Percentiles rank a stretch among this genome's conserved stretches.
Evolutionary conservation across 2,888 invertebrate species (phyloP).

Genomic region (Craniophora ligustri): DNA sequence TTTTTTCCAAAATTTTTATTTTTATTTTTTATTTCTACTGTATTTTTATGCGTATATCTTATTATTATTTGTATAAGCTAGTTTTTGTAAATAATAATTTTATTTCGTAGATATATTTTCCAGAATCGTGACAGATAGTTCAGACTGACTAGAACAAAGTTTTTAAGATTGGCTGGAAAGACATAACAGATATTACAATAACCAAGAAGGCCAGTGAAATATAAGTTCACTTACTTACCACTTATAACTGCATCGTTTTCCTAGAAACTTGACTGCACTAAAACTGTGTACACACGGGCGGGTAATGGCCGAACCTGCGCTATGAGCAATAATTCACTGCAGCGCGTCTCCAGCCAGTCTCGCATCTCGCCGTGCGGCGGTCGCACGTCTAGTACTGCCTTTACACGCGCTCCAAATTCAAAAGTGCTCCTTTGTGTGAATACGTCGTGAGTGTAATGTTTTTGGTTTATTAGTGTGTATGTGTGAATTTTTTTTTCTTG

Average conservation of each 20-base stretch:
- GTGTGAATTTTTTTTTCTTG: conserved; percentile 29
- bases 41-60: too few relatives aligned
- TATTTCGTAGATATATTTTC: too few relatives aligned
- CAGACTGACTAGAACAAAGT: too few relatives aligned
- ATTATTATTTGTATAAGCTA: too few relatives aligned
- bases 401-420: conserved; percentile 37
- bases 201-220: too few relatives aligned
- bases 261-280: conserved; percentile 45
- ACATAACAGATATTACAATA: too few relatives aligned
- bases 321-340: conserved; percentile 45
- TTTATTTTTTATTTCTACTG: too few relatives aligned
- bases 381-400: conserved; percentile 17
- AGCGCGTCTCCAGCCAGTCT: conserved; percentile 48
- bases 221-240: too few relatives aligned
- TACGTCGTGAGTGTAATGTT: conserved; percentile 29
- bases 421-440: conserved; percentile 51
- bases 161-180: too few relatives aligned
- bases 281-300: conserved; percentile 16
- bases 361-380: conserved; percentile 39
- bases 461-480: conserved; percentile 21
- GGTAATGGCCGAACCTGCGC: conserved; percentile 48
- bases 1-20: too few relatives aligned
- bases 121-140: too few relatives aligned
- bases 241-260: conserved; percentile 21
- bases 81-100: too few relatives aligned